Base-by-base conservation (phyloP, 2,797 vertebrate genomes). In the Eulemur rubriventer region DNA sequence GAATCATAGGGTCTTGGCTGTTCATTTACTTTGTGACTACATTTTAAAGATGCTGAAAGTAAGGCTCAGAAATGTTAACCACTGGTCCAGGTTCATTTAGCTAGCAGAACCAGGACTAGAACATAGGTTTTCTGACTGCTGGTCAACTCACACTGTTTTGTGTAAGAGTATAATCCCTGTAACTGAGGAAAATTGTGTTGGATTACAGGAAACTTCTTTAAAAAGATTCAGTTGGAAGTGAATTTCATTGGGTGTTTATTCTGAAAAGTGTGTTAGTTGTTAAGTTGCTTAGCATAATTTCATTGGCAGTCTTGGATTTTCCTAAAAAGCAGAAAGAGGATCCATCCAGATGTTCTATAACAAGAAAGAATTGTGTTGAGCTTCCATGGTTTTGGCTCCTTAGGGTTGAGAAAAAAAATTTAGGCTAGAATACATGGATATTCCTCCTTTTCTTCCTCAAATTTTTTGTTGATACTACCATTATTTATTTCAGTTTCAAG, bases 281-380 rank as follows among this genome's bases (percentile, higher is more conserved):
- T 67, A 55, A 84, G 57, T 94, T 89, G 55, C 80, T 96, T 78
- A 95, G 88, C 84, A 81, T 97, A 80, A 92, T 95, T 94, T 91
- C 67, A 46, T 76, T 94, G 81, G 59, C 70, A 88, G 52, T 67
- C 67, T 90, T 93, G 94, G 30, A 17, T 81, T 88, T 97, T 92
- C 88, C 70, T 92, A 61, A 86, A 92, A 91, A 87, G 76, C 89
- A 33, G 43, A 73, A 80, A 69, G 50, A 70, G 59, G 80, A 92
- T 80, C 67, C 46, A 92, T 85, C 76, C 59, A 63, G 72, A 81
- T 96, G 59, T 92, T 83, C 33, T 95, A 43, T 80, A 79, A 76
- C 30, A 94, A 38, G 72, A 96, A 35, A 2, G 26, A 57, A 84
- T 46, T 70, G 12, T 83, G 50, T 91, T 80, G 52, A 18, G 18